These are phyloP conservation scores for Pipistrellus pipistrellus DNA, from an alignment of 2,797 vertebrate species.

Conservation along the genomic window DNA sequence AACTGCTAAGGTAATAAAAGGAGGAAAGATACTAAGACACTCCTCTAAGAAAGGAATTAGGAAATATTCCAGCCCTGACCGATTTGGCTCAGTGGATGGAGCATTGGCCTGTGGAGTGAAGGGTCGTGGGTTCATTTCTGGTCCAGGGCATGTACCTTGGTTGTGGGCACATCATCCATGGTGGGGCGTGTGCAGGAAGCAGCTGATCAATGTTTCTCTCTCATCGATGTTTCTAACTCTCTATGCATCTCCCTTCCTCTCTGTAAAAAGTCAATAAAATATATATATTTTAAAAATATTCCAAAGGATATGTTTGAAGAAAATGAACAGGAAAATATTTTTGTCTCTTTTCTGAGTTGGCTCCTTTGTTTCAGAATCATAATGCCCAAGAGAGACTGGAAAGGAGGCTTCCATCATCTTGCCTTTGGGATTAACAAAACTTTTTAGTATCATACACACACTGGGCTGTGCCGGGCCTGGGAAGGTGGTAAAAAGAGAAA, in stretches of 20 bases:
- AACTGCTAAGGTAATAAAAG: slow-evolving; percentile 63
- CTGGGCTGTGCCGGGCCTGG: slow-evolving; percentile 31
- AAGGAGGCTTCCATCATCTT: slow-evolving; percentile 56
- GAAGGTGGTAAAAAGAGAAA: slow-evolving; percentile 42
- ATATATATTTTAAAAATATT: slow-evolving; percentile 2
- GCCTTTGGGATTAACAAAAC: slow-evolving; percentile 51
- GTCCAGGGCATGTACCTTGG: too few relatives aligned
- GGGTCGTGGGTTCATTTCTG: too few relatives aligned
- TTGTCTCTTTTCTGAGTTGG: slow-evolving; percentile 31
- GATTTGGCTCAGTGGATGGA: too few relatives aligned
- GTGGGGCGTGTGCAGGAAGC: too few relatives aligned
- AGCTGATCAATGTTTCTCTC: too few relatives aligned
- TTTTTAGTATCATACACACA: slow-evolving; percentile 65
- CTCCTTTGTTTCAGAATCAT: slow-evolving; percentile 37
- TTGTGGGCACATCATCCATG: too few relatives aligned
- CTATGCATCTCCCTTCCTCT: too few relatives aligned
- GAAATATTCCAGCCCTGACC: slow-evolving; percentile 50
- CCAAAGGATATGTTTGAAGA: slow-evolving; percentile 57
- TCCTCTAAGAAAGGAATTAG: slow-evolving; percentile 69
- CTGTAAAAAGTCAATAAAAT: too few relatives aligned
- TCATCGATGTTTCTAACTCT: too few relatives aligned
- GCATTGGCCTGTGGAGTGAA: too few relatives aligned
- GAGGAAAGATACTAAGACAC: slow-evolving; percentile 46
- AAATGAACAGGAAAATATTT: slow-evolving; percentile 56
- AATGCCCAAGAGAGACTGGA: slow-evolving; percentile 50